phyloP scores from a whole-genome alignment of 1,140 invertebrate species.

The Helicoverpa zea region DNA sequence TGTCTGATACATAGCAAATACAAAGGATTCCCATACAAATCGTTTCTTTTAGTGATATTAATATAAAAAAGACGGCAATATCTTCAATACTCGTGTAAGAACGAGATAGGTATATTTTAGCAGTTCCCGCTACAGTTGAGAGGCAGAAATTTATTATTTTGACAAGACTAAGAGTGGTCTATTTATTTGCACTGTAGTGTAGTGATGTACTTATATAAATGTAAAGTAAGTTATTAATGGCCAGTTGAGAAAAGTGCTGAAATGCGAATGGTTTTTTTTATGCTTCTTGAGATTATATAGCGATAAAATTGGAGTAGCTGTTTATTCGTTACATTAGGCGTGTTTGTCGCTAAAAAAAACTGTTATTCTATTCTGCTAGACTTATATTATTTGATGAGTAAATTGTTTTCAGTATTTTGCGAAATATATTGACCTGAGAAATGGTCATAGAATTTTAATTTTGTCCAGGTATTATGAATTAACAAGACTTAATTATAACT shows the following conservation, averaged over 20 bases:
- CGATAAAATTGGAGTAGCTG: not conserved
- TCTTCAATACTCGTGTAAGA: not conserved
- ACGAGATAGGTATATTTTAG: not conserved
- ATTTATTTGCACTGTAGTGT: constrained; percentile 45
- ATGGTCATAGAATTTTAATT: too few relatives aligned
- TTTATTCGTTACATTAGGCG: not conserved
- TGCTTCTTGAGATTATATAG: not conserved
- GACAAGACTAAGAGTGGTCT: constrained; percentile 48
- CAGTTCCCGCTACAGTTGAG: not conserved
- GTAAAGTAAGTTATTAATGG: constrained; percentile 31
- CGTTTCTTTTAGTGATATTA: constrained; percentile 37
- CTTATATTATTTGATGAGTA: too few relatives aligned
- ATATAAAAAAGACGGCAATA: constrained; percentile 28
- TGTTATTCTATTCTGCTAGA: not conserved
- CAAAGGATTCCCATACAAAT: constrained; percentile 34
- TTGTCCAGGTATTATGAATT: too few relatives aligned
- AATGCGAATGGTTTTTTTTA: constrained; percentile 5
- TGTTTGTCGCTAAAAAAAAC: not conserved
- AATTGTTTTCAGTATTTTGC: too few relatives aligned
- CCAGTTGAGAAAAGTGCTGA: constrained; percentile 31
- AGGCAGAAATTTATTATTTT: constrained; percentile 47
- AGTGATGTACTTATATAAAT: constrained; percentile 39
- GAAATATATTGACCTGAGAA: too few relatives aligned
- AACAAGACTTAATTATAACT: too few relatives aligned
- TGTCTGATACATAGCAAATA: constrained; percentile 27